Base-by-base conservation (phyloP, 1,140 invertebrate species). In the Drosophila dunni region DNA sequence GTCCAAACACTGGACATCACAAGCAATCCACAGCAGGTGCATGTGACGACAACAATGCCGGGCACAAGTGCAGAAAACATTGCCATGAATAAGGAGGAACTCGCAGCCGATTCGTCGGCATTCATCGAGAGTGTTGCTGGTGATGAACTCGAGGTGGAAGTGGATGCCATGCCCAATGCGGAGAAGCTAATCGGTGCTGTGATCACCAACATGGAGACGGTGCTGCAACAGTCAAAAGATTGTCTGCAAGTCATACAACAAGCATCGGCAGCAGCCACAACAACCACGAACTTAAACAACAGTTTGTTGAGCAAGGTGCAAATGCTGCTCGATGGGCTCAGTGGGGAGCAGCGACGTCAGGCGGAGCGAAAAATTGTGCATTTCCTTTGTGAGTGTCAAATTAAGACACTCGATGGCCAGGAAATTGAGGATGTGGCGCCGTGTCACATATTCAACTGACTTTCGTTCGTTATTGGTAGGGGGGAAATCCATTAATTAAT, bases 381-480 rank as follows among this genome's bases (percentile, higher is more conserved):
- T 57, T 91, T 91, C 34, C 73, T 91, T 2, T 91, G 90, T 13
- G 90, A 91, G 66, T 91, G 90, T 8, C 90, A 91, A 66, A 91
- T 91, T 4, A 91, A 82, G 45, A 77, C 75, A 3, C 56, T 91
- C 33, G 90, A 91, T 48, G 81, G 90, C 1, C 80, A 84, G 13
- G 80, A 84, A 13, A 88, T 91, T 46, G 90, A 84, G 11, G 90
- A 91, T 78, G 75, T 91, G 9, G 57, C 45, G 0, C 76, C 83
- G 0, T 86, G 69, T 9, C 84, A 80, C 33, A 42, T 84, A 7
- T 53, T 69, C 3, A 76, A 67, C 36, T 86, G 7, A 75, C 36
- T 17, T n/a, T 10, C 9, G 42, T 33, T n/a, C 17, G 17, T 20
- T 20, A 46, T 20, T 15, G 7, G 13, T 10, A 2, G 44, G 9